A percentile compares a stretch with the other conserved stretches of the same genome.
Conservation (phyloP, 92 coral and sea anemone genomes). For the Desmophyllum pertusum region DNA sequence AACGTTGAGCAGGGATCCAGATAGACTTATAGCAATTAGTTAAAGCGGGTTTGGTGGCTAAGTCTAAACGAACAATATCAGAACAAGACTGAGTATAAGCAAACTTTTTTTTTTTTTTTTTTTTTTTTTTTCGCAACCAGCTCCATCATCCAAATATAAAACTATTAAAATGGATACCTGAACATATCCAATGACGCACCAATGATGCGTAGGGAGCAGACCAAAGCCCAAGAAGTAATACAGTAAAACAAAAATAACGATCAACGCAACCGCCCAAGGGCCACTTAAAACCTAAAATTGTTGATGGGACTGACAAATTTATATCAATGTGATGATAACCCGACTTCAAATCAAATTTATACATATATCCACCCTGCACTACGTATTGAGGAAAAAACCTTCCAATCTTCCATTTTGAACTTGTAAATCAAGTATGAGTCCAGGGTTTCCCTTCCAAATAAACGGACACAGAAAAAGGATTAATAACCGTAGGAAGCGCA, state of each 20-base stretch:
- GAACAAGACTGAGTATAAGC: slow-evolving; percentile 24
- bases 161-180: slow-evolving; percentile 37
- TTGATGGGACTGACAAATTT: neutral
- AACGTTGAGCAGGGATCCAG: slow-evolving; percentile 33
- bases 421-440: slow-evolving; percentile 46
- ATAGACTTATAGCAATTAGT: slow-evolving; percentile 6
- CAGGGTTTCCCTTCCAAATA: slow-evolving; percentile 27
- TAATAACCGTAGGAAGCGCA: slow-evolving; percentile 14
- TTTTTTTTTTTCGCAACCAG: no score
- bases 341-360: slow-evolving; percentile 50
- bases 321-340: slow-evolving; percentile 35
- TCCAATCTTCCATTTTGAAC: slow-evolving; percentile 56
- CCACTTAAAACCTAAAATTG: slow-evolving; percentile 42
- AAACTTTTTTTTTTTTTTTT: no score
- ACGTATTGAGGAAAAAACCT: slow-evolving; percentile 21
- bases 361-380: slow-evolving; percentile 12
- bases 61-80: slow-evolving; percentile 2
- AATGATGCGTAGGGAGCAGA: slow-evolving; percentile 47
- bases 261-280: neutral
- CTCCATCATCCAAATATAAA: no score
- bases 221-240: no score
- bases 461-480: slow-evolving; percentile 43
- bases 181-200: slow-evolving; percentile 34
- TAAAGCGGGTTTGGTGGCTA: no score
- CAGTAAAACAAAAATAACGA: slow-evolving; percentile 31